Base-by-base conservation (phyloP, 2,888 invertebrate species). In the Tenthredo notha region DNA sequence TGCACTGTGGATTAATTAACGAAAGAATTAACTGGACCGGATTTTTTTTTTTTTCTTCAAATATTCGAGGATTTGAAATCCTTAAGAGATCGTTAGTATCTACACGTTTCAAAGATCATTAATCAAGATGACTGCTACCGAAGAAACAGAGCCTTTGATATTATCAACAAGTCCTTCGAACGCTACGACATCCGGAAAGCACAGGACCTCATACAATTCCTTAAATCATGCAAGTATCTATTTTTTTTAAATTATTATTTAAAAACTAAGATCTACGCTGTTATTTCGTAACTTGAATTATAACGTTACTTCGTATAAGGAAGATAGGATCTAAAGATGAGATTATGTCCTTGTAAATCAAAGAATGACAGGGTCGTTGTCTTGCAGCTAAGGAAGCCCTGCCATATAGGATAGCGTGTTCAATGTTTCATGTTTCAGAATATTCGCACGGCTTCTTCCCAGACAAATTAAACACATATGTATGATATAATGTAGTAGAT, bases 121-220 rank as follows among this genome's bases (percentile, higher is more conserved):
- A n/a, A 29, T 78, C 33, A 15, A 33, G 72, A 92, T 92, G 92
- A 90, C 91, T 9, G 89, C 90, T 10, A 89, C 88, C 2, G 92
- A 91, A 25, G 92, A 92, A 86, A 90, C 86, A n/a, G 90, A 91
- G 47, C 92, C 91, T 2, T 85, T 92, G 75, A 90, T 92, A 82
- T 65, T 89, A 5, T 82, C 88, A 9, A 85, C 88, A 4, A 80
- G 87, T 67, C 61, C 88, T 3, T 85, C 85, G 5, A 78, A 86
- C 9, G 86, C 88, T 54, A 86, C 86, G 25, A 74, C 86, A 2
- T 84, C 37, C 40, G 88, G 88, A 58, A 82, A 82, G 7, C 89
- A 87, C 74, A 87, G 90, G 47, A 85, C 86, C 33, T 87, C 88
- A n/a, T 92, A 92, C 86, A 87, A 89, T 83, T 87, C 92, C 50